Evolutionary conservation across 2,113 vertebrate species (phyloP).

Genomic region (Gymnocephalus cernua): DNA sequence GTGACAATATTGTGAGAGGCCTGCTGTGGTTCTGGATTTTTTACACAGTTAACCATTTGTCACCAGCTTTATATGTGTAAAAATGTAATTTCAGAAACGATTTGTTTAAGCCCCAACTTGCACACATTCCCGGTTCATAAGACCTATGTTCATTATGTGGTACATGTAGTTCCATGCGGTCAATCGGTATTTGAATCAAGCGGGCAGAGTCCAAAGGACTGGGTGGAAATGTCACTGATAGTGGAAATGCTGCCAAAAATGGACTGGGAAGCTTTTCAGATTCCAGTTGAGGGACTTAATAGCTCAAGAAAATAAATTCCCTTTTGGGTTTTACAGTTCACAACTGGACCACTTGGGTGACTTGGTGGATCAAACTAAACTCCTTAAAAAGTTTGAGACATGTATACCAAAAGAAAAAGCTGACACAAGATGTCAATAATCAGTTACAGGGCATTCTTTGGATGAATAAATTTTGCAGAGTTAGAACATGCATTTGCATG

Average conservation of each 20-base stretch:
- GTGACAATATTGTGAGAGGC: background rate
- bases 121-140: background rate
- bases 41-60: background rate
- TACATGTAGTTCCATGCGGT: background rate
- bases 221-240: background rate
- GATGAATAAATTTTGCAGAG: background rate
- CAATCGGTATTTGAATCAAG: background rate
- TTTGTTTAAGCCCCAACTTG: too few relatives aligned
- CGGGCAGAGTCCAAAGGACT: background rate
- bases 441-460: background rate
- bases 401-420: background rate
- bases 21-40: background rate
- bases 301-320: background rate
- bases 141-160: background rate
- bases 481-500: constrained; percentile 15
- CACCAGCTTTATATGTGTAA: background rate
- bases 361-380: background rate
- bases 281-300: background rate
- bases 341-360: background rate
- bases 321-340: background rate
- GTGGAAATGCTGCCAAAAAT: background rate
- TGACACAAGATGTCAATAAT: constrained; percentile 12
- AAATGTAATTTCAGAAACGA: too few relatives aligned
- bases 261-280: background rate
- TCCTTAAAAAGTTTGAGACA: background rate